phyloP scores from a whole-genome alignment of 2,113 vertebrate species.

The Tenebrosternarchus preto region DNA sequence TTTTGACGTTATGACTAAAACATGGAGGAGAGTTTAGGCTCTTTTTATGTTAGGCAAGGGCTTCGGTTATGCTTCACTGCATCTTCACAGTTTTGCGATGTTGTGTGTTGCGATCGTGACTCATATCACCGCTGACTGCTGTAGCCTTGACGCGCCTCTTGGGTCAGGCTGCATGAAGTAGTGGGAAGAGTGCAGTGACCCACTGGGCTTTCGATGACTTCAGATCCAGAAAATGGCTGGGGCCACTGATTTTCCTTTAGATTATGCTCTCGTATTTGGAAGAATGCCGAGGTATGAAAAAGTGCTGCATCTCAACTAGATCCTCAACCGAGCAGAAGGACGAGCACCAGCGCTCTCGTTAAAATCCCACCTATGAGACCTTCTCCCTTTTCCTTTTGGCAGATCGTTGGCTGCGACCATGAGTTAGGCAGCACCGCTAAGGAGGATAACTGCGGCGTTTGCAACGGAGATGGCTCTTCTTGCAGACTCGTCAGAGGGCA shows the following conservation, averaged over 20 bases:
- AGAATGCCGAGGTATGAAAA: conserved; percentile 8
- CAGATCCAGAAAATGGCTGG: not conserved
- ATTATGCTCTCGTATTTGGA: conserved; percentile 6
- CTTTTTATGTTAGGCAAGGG: conserved; percentile 3
- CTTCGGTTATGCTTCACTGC: not conserved
- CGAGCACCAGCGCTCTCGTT: not conserved
- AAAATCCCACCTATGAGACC: not conserved
- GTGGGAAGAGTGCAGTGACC: not conserved
- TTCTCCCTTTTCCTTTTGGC: conserved; percentile 32
- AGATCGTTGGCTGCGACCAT: conserved; percentile 96
- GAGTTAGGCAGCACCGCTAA: conserved; percentile 89
- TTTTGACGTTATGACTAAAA: conserved; percentile 11
- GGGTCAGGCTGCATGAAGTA: conserved; percentile 11
- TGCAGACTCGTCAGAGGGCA: conserved; percentile 93
- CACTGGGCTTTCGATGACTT: not conserved
- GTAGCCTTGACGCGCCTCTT: not conserved
- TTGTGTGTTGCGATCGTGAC: conserved; percentile 17
- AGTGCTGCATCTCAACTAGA: not conserved
- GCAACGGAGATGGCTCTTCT: conserved; percentile 91
- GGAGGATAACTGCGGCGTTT: conserved; percentile 96
- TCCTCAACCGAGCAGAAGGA: conserved; percentile 12
- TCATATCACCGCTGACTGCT: not conserved
- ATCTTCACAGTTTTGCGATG: conserved; percentile 11
- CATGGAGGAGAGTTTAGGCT: conserved; percentile 4
- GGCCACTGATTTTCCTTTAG: conserved; percentile 14